Percentiles rank a stretch among this genome's conserved stretches.
Conservation (phyloP, 2,113 vertebrate genomes). For the Herpailurus yagouaroundi region DNA sequence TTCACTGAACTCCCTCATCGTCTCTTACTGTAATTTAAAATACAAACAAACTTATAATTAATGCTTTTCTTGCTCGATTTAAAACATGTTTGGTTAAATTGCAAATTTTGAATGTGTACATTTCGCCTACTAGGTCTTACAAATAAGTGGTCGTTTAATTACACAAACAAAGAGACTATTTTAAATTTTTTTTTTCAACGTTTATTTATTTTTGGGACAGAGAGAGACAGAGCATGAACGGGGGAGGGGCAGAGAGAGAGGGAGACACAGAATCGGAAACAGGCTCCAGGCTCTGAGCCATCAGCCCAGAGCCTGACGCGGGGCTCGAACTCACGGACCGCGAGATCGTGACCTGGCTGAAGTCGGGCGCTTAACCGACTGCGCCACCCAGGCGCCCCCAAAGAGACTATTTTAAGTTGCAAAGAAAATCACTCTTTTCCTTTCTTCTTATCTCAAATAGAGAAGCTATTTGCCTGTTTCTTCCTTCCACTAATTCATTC, state of each 20-base stretch:
- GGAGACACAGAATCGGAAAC: too few species aligned
- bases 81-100: slow-evolving; percentile 37
- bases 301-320: too few species aligned
- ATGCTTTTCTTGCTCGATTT: slow-evolving; percentile 52
- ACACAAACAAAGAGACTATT: slow-evolving; percentile 48
- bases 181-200: too few species aligned
- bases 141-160: slow-evolving; percentile 52
- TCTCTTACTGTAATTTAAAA: slow-evolving; percentile 45
- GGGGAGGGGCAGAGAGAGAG: too few species aligned
- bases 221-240: too few species aligned
- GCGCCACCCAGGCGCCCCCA: too few species aligned
- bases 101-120: background rate
- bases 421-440: slow-evolving; percentile 45
- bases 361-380: too few species aligned
- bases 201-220: too few species aligned
- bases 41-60: slow-evolving; percentile 36
- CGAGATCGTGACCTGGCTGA: too few species aligned
- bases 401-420: slow-evolving; percentile 45
- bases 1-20: background rate
- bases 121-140: slow-evolving; percentile 4
- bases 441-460: slow-evolving; percentile 44
- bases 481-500: background rate
- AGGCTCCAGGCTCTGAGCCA: too few species aligned
- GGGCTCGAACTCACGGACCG: too few species aligned
- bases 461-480: background rate